Base-by-base conservation (phyloP, 2,888 invertebrate genomes). In the Thera britannica region DNA sequence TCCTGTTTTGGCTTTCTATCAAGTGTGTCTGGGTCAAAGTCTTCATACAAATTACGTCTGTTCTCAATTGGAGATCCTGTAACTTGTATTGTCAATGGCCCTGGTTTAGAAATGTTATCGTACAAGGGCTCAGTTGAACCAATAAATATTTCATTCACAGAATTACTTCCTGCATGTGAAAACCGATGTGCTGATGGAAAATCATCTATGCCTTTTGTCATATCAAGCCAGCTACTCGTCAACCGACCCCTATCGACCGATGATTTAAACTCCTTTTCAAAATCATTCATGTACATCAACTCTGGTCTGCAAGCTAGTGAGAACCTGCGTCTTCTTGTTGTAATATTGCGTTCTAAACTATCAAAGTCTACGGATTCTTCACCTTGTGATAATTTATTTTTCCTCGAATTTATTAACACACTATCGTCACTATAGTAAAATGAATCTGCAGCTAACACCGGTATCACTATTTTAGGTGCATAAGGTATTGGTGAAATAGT, bases 1-100 rank as follows among this genome's bases (percentile, higher is more conserved):
- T 89, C 90, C 51, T 82, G 83, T 69, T 84, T 90, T 0, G 96
- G 96, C 81, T 97, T 97, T 51, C 97, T 94, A 78, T 98, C 97
- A 41, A 98, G 92, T 0, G 97, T 98, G 77, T 98, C 97, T 0
- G 97, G 97, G 83, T 97, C 97, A 81, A 97, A 97, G 67, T 96
- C 96, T 78, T 97, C 97, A 9, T 95, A 96, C 71, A 96, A 95
- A 60, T 95, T 94, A 49, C 95, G 95, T 68, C 94, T 94, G 12
- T 94, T 94, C 79, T 96, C 96, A 65, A 96, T 94, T 0, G 97
- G 96, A 94, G 82, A 96, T 87, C 89, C 97, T 95, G 86, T 96
- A 91, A 97, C 97, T 90, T 97, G 96, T 71, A 98, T 98, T 8
- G 97, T 96, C 77, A 98, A 91, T 70, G 97, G 96, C 3, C 97